Base-by-base conservation (phyloP, 1,140 invertebrate genomes). In the Cydia amplana region DNA sequence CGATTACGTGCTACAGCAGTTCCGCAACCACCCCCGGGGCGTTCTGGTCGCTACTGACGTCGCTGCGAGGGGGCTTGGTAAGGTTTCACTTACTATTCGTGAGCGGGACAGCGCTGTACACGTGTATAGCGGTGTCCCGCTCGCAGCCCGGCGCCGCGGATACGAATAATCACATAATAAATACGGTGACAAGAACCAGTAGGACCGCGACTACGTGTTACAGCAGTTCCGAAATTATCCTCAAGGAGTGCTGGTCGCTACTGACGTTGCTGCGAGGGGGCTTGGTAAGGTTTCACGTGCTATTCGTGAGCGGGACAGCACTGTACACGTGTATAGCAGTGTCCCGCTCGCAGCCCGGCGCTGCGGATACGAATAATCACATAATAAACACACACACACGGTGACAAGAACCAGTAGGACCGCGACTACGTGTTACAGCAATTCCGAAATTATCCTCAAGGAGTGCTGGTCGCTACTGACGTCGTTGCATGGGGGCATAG, bases 31-130 rank as follows among this genome's bases (percentile, higher is more conserved):
- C 90, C 94, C 95, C 77, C 93, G 94, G 82, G 97, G 96, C 64
- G 99, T 99, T 85, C 94, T 99, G 74, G 97, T 99, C 65, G 99
- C 99, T 77, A 99, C 99, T 43, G 99, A 99, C 93, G 99, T 99
- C 80, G 99, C 99, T 67, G 98, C 99, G 23, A 94, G 99, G 85
- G 99, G 99, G 80, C 95, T 99, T 93, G 99, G 99, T 99, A 95
- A 96, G 97, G 94, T 67, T 79, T 78, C 20, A 70, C 36, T 1
- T 40, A 40, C 70, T 40, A 14, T 4, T 75, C 23, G 5, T 25
- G 25, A 25, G 25, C 25, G 25, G 25, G 25, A 25, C 25, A 25
- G 1, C 25, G 25, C 25, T 25, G 1, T 25, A 25, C 25, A 25
- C 25, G 25, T 25, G 25, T 25, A 25, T 25, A 25, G 25, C 25